These are phyloP conservation scores for Micromys minutus DNA, from an alignment of 2,113 vertebrate genomes.

Conservation along the genomic window DNA sequence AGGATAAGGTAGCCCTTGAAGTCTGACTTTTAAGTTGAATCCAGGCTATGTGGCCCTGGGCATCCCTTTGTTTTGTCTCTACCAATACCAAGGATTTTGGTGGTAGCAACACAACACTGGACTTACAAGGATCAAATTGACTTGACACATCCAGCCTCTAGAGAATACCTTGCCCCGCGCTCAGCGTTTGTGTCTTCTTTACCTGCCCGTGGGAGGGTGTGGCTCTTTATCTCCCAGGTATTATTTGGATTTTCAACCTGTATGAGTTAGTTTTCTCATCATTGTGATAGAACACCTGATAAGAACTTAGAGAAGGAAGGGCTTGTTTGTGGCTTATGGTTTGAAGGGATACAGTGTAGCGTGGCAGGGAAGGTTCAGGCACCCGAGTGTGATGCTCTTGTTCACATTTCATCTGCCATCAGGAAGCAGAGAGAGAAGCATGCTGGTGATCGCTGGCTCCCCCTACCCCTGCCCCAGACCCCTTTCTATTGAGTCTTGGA, in stretches of 20 bases:
- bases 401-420: neutral
- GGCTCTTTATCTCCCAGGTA: neutral
- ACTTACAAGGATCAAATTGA: neutral
- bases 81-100: neutral
- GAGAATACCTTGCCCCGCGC: neutral
- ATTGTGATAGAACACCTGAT: neutral
- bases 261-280: neutral
- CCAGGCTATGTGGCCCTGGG: neutral
- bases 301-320: neutral
- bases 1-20: fast-evolving
- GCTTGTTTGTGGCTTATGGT: neutral
- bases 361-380: neutral
- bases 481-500: neutral
- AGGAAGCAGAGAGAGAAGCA: neutral
- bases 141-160: neutral
- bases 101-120: neutral
- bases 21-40: neutral
- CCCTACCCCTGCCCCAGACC: too few relatives aligned
- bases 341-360: too few relatives aligned
- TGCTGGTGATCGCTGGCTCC: neutral
- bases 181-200: neutral
- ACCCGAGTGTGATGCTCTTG: neutral
- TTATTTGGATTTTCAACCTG: neutral
- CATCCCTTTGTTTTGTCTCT: neutral
- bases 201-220: neutral